A percentile compares a stretch with the other conserved stretches of the same genome.
Conservation (phyloP, 2,113 vertebrate genomes). For the Channa maculata region DNA sequence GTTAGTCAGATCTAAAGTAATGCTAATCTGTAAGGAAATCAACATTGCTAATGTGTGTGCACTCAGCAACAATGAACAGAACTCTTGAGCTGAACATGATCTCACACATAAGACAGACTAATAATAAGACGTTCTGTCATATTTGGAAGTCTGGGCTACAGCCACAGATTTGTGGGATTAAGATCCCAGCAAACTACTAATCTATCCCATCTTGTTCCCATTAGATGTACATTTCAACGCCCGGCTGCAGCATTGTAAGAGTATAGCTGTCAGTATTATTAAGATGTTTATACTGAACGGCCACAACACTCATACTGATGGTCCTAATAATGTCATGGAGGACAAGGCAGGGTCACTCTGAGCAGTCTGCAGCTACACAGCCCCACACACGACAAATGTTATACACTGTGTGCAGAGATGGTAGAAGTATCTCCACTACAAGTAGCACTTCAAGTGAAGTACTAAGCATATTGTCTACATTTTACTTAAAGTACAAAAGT, state of each 20-base stretch:
- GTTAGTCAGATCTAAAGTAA: not conserved
- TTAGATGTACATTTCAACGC: constrained; percentile 6
- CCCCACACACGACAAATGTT: too few species aligned
- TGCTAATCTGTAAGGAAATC: constrained; percentile 1
- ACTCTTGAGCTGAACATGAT: constrained; percentile 17
- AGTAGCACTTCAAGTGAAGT: too few species aligned
- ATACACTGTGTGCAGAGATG: too few species aligned
- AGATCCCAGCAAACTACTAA: constrained; percentile 4
- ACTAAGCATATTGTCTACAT: too few species aligned
- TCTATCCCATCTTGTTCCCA: constrained; percentile 22
- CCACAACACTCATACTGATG: too few species aligned
- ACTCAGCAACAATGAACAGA: constrained; percentile 1
- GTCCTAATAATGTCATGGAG: too few species aligned
- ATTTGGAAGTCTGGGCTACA: constrained; percentile 20
- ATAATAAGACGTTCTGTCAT: not conserved
- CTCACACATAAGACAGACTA: not conserved
- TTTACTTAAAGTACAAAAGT: too few species aligned
- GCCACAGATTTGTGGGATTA: constrained; percentile 40
- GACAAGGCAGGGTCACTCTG: too few species aligned
- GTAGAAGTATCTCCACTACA: too few species aligned
- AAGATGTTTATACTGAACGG: too few species aligned
- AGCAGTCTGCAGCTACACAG: too few species aligned
- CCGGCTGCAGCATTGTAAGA: not conserved
- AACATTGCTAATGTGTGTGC: not conserved
- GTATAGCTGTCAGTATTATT: too few species aligned